Percentiles rank a stretch among this genome's conserved stretches.
These are phyloP conservation scores for Nasonia longicornis DNA, from an alignment of 1,140 invertebrate genomes.

Conservation along the genomic window DNA sequence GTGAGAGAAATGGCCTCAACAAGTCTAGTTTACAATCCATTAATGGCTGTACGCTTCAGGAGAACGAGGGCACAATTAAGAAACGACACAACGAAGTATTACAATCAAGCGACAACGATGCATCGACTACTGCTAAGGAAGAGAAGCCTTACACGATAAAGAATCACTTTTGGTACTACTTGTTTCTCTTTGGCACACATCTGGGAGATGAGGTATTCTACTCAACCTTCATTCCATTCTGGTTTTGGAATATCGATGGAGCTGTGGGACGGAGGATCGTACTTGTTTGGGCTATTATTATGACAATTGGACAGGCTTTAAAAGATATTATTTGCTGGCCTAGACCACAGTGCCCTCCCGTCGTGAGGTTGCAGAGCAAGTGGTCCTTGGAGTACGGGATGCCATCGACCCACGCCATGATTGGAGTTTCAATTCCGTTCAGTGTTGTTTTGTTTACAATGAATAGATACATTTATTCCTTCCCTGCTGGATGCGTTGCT, in stretches of 20 bases:
- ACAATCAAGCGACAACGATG: slow-evolving; percentile 45
- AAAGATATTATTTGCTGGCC: slow-evolving; percentile 91
- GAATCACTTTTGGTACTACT: slow-evolving; percentile 89
- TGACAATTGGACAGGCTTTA: slow-evolving; percentile 88
- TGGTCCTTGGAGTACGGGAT: slow-evolving; percentile 93
- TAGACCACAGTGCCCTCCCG: slow-evolving; percentile 84
- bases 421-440: slow-evolving; percentile 87
- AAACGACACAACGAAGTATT: slow-evolving; percentile 21
- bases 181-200: slow-evolving; percentile 86
- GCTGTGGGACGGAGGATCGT: slow-evolving; percentile 84
- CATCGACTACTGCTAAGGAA: slow-evolving; percentile 34
- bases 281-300: slow-evolving; percentile 85
- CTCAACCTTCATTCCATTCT: slow-evolving; percentile 87
- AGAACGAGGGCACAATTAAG: slow-evolving; percentile 34
- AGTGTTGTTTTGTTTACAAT: slow-evolving; percentile 84
- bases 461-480: slow-evolving; percentile 83
- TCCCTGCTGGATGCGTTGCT: slow-evolving; percentile 69
- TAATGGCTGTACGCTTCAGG: slow-evolving; percentile 23
- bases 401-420: slow-evolving; percentile 95
- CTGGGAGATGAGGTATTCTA: slow-evolving; percentile 93
- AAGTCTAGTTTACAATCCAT: not conserved
- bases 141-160: slow-evolving; percentile 70
- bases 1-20: slow-evolving; percentile 18
- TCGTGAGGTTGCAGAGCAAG: slow-evolving; percentile 84
- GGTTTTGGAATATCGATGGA: slow-evolving; percentile 93